phyloP scores from a whole-genome alignment of 30 jellyfish, hydroid and myxozoan genomes.

The Chrysaora quinquecirrha region DNA sequence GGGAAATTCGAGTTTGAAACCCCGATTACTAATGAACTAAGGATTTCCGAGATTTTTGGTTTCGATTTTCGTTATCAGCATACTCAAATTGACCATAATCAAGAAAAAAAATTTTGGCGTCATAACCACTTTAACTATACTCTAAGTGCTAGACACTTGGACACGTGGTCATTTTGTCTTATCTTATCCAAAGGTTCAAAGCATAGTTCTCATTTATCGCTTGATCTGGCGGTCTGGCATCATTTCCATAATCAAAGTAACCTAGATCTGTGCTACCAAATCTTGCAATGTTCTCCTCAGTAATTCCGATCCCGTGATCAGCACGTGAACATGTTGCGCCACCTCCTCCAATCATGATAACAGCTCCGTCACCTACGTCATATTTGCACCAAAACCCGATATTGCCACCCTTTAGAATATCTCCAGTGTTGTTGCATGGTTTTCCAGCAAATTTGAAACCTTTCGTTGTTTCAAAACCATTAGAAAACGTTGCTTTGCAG shows the following conservation, averaged over 20 bases:
- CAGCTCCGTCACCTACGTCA: slow-evolving; percentile 64
- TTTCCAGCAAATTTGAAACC: slow-evolving; percentile 48
- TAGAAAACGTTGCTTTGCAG: slow-evolving; percentile 44
- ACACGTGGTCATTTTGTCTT: too few species aligned
- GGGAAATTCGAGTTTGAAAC: too few species aligned
- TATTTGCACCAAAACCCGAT: slow-evolving; percentile 68
- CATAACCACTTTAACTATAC: too few species aligned
- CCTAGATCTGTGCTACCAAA: slow-evolving; percentile 7
- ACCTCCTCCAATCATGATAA: slow-evolving; percentile 67
- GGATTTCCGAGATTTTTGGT: too few species aligned
- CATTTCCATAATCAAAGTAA: slow-evolving; percentile 41
- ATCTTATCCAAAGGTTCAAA: slow-evolving; percentile 56
- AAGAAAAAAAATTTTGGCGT: too few species aligned
- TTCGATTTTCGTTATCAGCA: too few species aligned
- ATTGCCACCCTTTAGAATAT: slow-evolving; percentile 38
- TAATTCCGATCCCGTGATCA: slow-evolving; percentile 67
- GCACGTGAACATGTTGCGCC: slow-evolving; percentile 52
- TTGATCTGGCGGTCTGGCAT: neutral
- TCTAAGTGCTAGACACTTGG: too few species aligned
- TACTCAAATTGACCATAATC: too few species aligned
- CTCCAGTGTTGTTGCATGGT: slow-evolving; percentile 3
- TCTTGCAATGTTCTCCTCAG: slow-evolving; percentile 42
- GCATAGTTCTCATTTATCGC: slow-evolving; percentile 20
- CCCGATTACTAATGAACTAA: too few species aligned
- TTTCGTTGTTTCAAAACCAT: neutral